Conservation (phyloP, 2,888 invertebrate species). For the Cryptocephalus moraei region DNA sequence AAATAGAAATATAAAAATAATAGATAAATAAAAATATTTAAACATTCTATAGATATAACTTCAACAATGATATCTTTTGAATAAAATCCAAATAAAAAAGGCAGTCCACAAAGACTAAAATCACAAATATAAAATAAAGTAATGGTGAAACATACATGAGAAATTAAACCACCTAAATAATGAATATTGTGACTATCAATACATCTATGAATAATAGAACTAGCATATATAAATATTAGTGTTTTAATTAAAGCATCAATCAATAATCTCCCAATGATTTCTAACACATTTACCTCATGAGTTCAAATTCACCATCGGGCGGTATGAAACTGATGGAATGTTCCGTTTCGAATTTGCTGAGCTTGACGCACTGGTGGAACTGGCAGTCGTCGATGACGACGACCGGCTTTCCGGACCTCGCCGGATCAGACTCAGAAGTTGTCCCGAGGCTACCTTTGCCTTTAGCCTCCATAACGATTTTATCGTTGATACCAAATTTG, state of each 20-base stretch:
- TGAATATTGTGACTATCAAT: no score
- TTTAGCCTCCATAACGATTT: constrained; percentile 95
- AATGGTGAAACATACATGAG: no score
- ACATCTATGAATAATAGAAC: no score
- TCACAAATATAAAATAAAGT: no score
- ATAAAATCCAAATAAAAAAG: no score
- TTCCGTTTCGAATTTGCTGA: constrained; percentile 99
- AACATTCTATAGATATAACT: no score
- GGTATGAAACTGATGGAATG: constrained; percentile 99
- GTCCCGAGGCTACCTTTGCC: constrained; percentile 55
- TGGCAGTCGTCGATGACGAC: constrained; percentile 99
- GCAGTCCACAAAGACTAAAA: no score
- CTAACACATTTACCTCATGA: constrained; percentile 69
- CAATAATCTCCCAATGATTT: constrained; percentile 3
- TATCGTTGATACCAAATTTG: constrained; percentile 99
- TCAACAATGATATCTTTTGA: no score
- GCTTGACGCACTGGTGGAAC: constrained; percentile 99
- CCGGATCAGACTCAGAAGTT: constrained; percentile 59
- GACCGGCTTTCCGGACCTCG: constrained; percentile 90
- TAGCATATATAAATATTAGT: not conserved
- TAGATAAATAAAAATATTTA: no score
- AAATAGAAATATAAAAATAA: no score
- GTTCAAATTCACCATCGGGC: constrained; percentile 98
- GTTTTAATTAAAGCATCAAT: no score
- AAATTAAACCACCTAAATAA: no score